Evolutionary conservation across 2,888 invertebrate genomes (phyloP).

Genomic region (Ennomos fuscantarius): DNA sequence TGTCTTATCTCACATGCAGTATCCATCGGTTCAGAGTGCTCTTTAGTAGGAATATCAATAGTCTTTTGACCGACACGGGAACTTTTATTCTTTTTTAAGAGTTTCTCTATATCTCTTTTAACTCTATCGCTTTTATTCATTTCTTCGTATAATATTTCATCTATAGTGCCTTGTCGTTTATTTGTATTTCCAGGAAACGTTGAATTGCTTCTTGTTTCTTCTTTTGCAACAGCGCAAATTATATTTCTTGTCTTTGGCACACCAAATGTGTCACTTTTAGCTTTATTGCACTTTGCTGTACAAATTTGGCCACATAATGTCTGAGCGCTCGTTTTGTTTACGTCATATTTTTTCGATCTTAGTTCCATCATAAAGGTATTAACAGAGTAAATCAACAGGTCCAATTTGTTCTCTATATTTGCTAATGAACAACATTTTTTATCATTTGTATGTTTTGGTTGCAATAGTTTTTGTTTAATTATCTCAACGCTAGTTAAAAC

Average conservation of each 20-base stretch:
- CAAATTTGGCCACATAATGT: too few species aligned
- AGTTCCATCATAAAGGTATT: constrained; percentile 58
- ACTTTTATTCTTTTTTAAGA: constrained; percentile 42
- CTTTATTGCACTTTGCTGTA: not conserved
- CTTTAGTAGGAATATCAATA: constrained; percentile 64
- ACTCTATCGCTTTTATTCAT: constrained; percentile 54
- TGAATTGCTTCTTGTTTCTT: constrained; percentile 37
- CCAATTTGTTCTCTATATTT: constrained; percentile 63
- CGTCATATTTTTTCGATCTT: constrained; percentile 39
- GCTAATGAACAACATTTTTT: constrained; percentile 44
- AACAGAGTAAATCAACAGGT: constrained; percentile 57
- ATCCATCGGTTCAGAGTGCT: constrained; percentile 58
- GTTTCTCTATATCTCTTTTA: constrained; percentile 56
- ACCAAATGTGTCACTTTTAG: constrained; percentile 22
- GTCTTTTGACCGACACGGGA: constrained; percentile 52
- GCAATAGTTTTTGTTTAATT: constrained; percentile 42
- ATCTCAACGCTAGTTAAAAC: constrained; percentile 38
- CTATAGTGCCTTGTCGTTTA: constrained; percentile 36
- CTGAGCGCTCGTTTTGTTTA: not conserved
- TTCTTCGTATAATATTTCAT: constrained; percentile 53
- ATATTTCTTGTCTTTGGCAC: too few species aligned
- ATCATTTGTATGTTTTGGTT: constrained; percentile 9
- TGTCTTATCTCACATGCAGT: constrained; percentile 47
- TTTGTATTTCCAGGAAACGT: constrained; percentile 21
- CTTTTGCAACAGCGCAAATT: constrained; percentile 34